Evolutionary conservation across 1,140 invertebrate genomes (phyloP), one percentile per base, ranked within the genome.

Genomic region (Schlechtendalia chinensis): DNA sequence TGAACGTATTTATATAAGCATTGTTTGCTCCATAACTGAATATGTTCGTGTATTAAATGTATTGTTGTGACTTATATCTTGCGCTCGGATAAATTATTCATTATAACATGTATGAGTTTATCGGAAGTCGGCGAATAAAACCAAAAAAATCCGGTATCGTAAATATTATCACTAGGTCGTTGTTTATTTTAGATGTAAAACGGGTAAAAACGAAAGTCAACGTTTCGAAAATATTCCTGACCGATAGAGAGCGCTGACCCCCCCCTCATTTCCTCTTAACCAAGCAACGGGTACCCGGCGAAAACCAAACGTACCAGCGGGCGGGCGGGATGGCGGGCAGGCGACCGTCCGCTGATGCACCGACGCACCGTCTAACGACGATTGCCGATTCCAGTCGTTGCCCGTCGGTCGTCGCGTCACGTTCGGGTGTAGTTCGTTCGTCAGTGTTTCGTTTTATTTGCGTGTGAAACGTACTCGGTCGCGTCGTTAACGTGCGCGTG

Each of bases 241-340:
- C 16, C 39, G 67, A 8, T 22, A 69, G 67, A 69, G 39, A 47
- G 67, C 67, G 67, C 67, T 69, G 45, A 4, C 5, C 12, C n/a
- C n/a, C 4, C 8, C 6, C 65, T 14, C 67, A 1, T 3, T n/a
- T 29, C 29, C 63, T 3, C 24, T 14, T 11, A 10, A 19, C 2
- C 61, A 32, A 32, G 19, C n/a, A n/a, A n/a, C n/a, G n/a, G n/a
- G n/a, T n/a, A n/a, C 61, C 67, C 67, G 67, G 45, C 45, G 22
- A 67, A 67, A n/a, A 65, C 63, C 29, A 17, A 65, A 65, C n/a
- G n/a, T n/a, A n/a, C n/a, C 61, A 17, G 19, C 29, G 29, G 3
- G 29, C 12, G 19, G 29, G 27, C 29, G 61, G 61, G n/a, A n/a
- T 8, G 19, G 27, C 16, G 27, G 61, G 19, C 61, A 27, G 8